phyloP scores from a whole-genome alignment of 2,888 invertebrate genomes.

The Apamea anceps region DNA sequence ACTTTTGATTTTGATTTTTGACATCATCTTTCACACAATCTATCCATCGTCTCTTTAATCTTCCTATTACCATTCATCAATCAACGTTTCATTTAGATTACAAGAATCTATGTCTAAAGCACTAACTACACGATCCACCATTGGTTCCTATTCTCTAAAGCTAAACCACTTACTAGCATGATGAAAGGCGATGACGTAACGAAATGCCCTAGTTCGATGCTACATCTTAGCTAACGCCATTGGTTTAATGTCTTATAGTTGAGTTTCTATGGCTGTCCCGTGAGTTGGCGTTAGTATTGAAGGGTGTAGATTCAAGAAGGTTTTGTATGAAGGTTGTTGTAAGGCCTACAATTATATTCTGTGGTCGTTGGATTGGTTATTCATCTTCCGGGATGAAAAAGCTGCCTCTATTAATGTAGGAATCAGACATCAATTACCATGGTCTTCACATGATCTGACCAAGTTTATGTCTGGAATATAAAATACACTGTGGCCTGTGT shows the following conservation, averaged over 20 bases:
- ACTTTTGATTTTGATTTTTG: no score
- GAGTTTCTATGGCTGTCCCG: slow-evolving; percentile 3
- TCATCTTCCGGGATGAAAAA: neutral
- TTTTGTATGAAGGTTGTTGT: neutral
- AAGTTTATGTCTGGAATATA: no score
- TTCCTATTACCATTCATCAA: neutral
- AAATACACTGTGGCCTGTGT: no score
- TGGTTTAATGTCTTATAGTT: slow-evolving; percentile 12
- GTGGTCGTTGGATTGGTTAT: neutral
- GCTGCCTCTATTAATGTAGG: neutral
- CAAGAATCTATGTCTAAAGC: slow-evolving; percentile 5
- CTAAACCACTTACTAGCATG: slow-evolving; percentile 28
- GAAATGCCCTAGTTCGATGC: slow-evolving; percentile 48
- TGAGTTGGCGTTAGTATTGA: neutral
- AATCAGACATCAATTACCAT: no score
- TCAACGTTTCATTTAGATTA: neutral
- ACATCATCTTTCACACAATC: neutral
- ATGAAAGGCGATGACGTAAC: slow-evolving; percentile 57
- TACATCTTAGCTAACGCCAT: slow-evolving; percentile 47
- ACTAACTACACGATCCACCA: slow-evolving; percentile 12
- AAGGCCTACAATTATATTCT: neutral
- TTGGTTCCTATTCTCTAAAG: slow-evolving; percentile 28
- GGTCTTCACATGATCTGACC: no score
- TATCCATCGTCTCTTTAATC: no score
- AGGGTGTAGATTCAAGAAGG: neutral